Percentiles rank a stretch among this genome's conserved stretches.
These are phyloP conservation scores for Aldabrachelys gigantea DNA, from an alignment of 2,113 vertebrate species.

Conservation along the genomic window DNA sequence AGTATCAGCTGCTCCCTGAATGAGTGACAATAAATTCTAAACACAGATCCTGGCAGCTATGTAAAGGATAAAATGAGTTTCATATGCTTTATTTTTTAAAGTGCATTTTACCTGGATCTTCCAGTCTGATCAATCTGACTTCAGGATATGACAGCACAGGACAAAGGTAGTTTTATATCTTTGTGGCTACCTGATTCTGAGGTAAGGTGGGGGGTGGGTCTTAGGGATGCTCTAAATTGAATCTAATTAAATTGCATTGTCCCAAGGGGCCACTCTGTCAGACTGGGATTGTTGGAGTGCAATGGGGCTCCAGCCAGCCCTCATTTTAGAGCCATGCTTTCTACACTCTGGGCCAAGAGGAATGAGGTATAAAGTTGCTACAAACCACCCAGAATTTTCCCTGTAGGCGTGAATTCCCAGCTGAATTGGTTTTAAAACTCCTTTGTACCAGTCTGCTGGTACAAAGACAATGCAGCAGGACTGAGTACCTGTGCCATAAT, in stretches of 20 bases:
- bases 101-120: rapidly evolving
- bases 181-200: not conserved
- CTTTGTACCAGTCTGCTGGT: not conserved
- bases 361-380: not conserved
- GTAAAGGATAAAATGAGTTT: not conserved
- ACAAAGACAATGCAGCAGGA: not conserved
- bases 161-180: not conserved
- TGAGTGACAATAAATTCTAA: not conserved
- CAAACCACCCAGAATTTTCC: not conserved
- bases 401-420: not conserved
- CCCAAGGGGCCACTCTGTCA: not conserved
- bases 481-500: not conserved
- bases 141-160: not conserved
- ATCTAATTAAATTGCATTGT: not conserved
- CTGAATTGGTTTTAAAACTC: not conserved
- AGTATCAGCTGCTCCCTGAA: rapidly evolving
- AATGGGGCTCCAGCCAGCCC: not conserved
- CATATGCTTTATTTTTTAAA: not conserved
- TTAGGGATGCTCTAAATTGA: not conserved
- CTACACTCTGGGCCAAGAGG: rapidly evolving
- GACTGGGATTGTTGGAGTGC: not conserved
- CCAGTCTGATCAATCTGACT: not conserved
- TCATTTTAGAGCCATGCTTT: not conserved
- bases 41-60: not conserved
- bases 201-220: not conserved